These are phyloP conservation scores for Actias luna DNA, from an alignment of 2,888 invertebrate species.

Conservation along the genomic window DNA sequence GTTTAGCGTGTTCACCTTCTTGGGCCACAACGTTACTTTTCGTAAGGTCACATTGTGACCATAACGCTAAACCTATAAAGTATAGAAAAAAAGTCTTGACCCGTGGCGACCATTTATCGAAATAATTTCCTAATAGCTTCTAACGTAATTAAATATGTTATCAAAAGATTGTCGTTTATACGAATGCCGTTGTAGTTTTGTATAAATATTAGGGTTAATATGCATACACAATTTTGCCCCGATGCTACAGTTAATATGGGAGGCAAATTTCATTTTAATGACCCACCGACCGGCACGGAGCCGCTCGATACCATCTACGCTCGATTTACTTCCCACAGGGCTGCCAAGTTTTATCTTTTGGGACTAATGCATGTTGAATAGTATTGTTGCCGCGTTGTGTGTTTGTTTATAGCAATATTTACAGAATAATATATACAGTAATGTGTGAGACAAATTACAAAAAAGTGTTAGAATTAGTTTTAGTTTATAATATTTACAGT, in stretches of 20 bases:
- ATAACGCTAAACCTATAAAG: not conserved
- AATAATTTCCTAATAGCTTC: not conserved
- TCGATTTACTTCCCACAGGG: constrained; percentile 56
- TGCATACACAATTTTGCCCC: constrained; percentile 16
- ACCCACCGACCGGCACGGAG: constrained; percentile 46
- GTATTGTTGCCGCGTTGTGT: not conserved
- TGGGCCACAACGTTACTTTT: no score
- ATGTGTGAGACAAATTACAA: no score
- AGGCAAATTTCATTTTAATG: constrained; percentile 78
- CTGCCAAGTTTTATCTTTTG: constrained; percentile 38
- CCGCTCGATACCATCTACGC: constrained; percentile 55
- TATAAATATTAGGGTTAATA: constrained; percentile 13
- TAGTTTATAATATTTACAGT: not conserved
- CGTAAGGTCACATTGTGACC: no score
- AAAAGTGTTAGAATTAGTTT: no score
- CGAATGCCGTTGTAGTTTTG: constrained; percentile 1
- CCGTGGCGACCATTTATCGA: not conserved
- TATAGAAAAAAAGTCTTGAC: not conserved
- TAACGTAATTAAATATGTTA: not conserved
- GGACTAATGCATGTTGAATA: constrained; percentile 14
- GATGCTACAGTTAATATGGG: constrained; percentile 27
- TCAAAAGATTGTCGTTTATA: not conserved
- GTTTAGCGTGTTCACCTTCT: no score
- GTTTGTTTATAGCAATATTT: not conserved
- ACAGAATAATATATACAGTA: not conserved